Evolutionary conservation across 2,888 invertebrate species (phyloP).

Genomic region (Acanthosepion esculentum): DNA sequence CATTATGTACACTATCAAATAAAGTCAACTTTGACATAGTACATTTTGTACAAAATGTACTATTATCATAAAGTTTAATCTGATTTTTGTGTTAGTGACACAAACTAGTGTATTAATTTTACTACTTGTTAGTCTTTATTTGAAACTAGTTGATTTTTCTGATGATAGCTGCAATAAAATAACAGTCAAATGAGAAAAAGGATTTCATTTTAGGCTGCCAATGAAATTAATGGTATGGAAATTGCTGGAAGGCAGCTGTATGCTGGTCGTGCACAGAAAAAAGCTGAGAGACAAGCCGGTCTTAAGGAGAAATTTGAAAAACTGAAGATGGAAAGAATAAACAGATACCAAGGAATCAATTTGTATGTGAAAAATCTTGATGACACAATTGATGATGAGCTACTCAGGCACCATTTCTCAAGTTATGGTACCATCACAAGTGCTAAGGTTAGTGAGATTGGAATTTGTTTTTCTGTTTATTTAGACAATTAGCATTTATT

Average conservation of each 20-base stretch:
- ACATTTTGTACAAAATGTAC: no score
- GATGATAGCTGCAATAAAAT: background rate
- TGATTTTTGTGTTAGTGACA: no score
- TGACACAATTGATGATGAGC: constrained; percentile 96
- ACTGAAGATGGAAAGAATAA: constrained; percentile 92
- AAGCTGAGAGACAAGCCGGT: constrained; percentile 97
- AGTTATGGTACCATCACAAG: constrained; percentile 97
- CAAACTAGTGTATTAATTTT: no score
- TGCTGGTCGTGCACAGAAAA: constrained; percentile 98
- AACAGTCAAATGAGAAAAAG: background rate
- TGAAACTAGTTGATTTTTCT: background rate
- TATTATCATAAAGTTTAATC: no score
- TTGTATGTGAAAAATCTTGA: constrained; percentile 98
- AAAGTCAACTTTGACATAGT: no score
- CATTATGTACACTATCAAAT: no score
- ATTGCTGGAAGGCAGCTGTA: constrained; percentile 80
- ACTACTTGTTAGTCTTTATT: no score
- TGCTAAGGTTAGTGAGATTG: constrained; percentile 83
- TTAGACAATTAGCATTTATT: no score
- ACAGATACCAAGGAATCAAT: constrained; percentile 90
- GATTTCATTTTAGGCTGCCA: constrained; percentile 81
- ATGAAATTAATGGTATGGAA: constrained; percentile 89
- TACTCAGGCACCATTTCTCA: constrained; percentile 93
- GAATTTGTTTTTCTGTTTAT: no score
- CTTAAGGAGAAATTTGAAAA: constrained; percentile 96